Base-by-base conservation (phyloP, 1,140 invertebrate species). In the Metopolophium dirhodum region DNA sequence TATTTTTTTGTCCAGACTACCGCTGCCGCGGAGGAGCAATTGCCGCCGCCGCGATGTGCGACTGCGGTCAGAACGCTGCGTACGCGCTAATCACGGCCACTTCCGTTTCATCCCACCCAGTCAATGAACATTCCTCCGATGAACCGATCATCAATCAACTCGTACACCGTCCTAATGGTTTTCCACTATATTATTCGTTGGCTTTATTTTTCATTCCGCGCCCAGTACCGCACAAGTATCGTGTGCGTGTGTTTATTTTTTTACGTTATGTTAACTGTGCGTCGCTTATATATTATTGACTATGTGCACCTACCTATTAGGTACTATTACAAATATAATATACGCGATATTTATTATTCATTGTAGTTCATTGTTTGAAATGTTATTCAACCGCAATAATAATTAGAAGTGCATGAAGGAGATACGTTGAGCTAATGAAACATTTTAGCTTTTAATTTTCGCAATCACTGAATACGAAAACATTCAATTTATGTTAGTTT, bases 101-200 rank as follows among this genome's bases (percentile, higher is more conserved):
- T 93, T 93, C 91, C 91, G 91, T 86, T 85, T 47, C 11, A 45
- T 83, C 35, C 77, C 20, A 20, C 49, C 77, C 82, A 86, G 91
- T 86, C 91, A 93, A 86, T 86, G 91, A 57, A 93, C 91, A 57
- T 93, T 93, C 91, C 91, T 85, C 82, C 91, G 91, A 93, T 93
- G 51, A 93, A 93, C 91, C 91, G 91, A 93, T 93, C 91, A 93
- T 93, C 91, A 93, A 93, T 93, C 91, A 93, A 93, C 91, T 51
- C 89, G 35, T n/a, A 45, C 89, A 57, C n/a, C 18, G 49, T 35
- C 82, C 91, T 93, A 93, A 93, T 93, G 91, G 91, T 93, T 93
- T 93, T 93, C 18, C n/a, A 86, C 91, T 93, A 83, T 68, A 51
- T 54, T 90, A 61, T 90, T 90, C 35, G 11, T 41, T 22, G 18